These are phyloP conservation scores for Zaprionus ghesquierei DNA, from an alignment of 1,140 invertebrate species.

Conservation along the genomic window DNA sequence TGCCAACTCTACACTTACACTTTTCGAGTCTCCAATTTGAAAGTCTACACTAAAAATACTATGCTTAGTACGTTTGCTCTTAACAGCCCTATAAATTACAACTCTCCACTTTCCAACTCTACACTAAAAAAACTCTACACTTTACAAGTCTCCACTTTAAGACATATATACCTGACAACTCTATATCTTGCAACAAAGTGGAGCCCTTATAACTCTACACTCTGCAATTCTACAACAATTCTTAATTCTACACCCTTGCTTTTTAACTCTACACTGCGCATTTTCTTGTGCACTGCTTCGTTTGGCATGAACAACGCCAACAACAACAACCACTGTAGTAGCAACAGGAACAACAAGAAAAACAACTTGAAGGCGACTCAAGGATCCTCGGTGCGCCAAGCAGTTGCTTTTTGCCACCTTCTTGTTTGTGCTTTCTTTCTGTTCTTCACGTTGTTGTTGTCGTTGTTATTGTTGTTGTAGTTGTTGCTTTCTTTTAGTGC, in stretches of 20 bases:
- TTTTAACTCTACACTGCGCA: neutral
- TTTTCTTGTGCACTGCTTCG: slow-evolving; percentile 23
- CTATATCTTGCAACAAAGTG: neutral
- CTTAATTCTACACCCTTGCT: neutral
- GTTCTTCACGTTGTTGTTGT: slow-evolving; percentile 2
- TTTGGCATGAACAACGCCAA: slow-evolving; percentile 12
- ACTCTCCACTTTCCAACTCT: no score
- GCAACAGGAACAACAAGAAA: slow-evolving; percentile 7
- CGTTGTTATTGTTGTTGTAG: slow-evolving; percentile 26
- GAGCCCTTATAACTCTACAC: neutral
- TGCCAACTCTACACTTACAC: no score
- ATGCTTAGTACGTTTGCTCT: no score
- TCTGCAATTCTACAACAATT: neutral
- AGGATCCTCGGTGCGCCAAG: slow-evolving; percentile 41
- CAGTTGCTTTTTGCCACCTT: neutral
- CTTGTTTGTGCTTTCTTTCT: slow-evolving; percentile 16
- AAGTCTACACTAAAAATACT: neutral
- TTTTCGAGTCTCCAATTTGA: no score
- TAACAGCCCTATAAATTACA: no score
- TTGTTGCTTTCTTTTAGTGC: slow-evolving; percentile 1
- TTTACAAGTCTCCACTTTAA: no score
- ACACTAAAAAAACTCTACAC: no score
- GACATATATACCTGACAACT: neutral
- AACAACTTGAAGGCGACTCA: slow-evolving; percentile 46
- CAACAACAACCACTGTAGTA: neutral